These are phyloP conservation scores for Myotis yumanensis DNA, from an alignment of 2,113 vertebrate genomes.

Conservation along the genomic window DNA sequence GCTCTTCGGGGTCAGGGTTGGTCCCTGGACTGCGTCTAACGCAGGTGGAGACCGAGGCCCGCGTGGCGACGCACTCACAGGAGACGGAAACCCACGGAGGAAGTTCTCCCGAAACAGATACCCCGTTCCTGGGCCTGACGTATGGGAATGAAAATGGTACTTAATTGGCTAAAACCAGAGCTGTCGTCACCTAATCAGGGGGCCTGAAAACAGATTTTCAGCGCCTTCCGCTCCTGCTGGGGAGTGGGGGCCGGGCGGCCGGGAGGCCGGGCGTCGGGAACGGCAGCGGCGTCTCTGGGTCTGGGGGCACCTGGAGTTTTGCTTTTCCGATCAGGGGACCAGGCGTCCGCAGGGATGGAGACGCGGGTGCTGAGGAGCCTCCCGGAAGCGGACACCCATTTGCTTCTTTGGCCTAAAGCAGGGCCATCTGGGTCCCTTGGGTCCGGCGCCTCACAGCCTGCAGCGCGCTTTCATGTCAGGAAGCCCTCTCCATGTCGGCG, in stretches of 20 bases:
- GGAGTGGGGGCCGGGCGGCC: accelerated
- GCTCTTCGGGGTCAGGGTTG: neutral
- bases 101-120: neutral
- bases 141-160: conserved; percentile 19
- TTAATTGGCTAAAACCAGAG: conserved; percentile 53
- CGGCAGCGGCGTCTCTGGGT: neutral
- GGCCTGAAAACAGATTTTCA: neutral
- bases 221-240: neutral
- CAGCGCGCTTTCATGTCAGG: neutral
- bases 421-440: neutral
- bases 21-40: neutral
- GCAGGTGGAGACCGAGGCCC: accelerated
- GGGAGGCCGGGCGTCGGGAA: neutral
- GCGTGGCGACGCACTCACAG: accelerated
- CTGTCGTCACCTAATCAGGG: conserved; percentile 55
- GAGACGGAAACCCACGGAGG: neutral
- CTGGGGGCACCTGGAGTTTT: neutral
- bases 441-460: neutral
- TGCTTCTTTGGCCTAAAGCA: neutral
- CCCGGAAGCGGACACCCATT: neutral
- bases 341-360: neutral
- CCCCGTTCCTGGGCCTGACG: neutral
- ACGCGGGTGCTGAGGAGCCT: neutral
- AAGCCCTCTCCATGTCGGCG: neutral
- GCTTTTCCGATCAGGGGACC: neutral